These are phyloP conservation scores for Esox masquinongy DNA, from an alignment of 2,797 vertebrate species.

Conservation along the genomic window DNA sequence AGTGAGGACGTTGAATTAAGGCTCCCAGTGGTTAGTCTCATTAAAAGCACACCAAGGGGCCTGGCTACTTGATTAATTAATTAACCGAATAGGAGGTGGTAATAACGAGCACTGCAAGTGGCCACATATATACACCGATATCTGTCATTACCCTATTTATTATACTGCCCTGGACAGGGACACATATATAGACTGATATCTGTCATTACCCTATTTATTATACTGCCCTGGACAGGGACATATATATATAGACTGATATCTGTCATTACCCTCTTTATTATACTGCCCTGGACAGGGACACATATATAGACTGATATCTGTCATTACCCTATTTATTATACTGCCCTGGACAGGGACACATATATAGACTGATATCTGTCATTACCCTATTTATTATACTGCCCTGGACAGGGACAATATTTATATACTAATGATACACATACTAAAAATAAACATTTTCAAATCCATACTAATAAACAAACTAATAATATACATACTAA, in stretches of 20 bases:
- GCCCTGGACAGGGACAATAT: slow-evolving; percentile 28
- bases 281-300: slow-evolving; percentile 34
- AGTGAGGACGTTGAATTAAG: slow-evolving; percentile 43
- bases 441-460: too few species aligned
- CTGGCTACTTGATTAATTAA: slow-evolving; percentile 74
- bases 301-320: slow-evolving; percentile 45
- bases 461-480: too few species aligned
- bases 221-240: too few species aligned
- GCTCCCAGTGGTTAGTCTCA: slow-evolving; percentile 67
- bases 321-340: slow-evolving; percentile 55
- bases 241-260: slow-evolving; percentile 47
- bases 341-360: slow-evolving; percentile 32
- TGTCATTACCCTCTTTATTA: slow-evolving; percentile 56
- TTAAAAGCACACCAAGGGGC: slow-evolving; percentile 62
- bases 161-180: slow-evolving; percentile 28
- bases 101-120: slow-evolving; percentile 58
- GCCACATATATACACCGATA: slow-evolving; percentile 46
- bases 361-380: slow-evolving; percentile 47
- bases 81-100: slow-evolving; percentile 68
- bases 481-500: too few species aligned
- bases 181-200: slow-evolving; percentile 43
- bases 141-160: slow-evolving; percentile 56
- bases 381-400: slow-evolving; percentile 53
- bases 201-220: slow-evolving; percentile 56
- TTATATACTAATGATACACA: too few species aligned